Conservation (phyloP, 1,140 invertebrate genomes). For the Drosophila gunungcola region DNA sequence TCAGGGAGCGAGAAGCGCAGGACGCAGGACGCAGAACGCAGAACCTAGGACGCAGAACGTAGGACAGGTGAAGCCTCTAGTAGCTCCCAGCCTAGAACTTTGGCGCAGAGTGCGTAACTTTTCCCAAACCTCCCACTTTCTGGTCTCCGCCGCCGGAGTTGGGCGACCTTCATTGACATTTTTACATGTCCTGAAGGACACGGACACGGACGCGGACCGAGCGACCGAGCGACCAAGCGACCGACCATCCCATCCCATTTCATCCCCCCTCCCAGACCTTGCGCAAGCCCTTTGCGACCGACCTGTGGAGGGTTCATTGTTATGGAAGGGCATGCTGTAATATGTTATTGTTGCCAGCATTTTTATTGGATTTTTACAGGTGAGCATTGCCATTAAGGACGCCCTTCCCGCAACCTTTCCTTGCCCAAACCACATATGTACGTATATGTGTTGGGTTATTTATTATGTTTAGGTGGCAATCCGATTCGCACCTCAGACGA, state of each 20-base stretch:
- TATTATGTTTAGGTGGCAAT: constrained; percentile 8
- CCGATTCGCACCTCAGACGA: neutral
- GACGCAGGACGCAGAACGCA: neutral
- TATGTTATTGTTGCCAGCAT: constrained; percentile 69
- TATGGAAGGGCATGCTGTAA: constrained; percentile 60
- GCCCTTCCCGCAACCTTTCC: neutral
- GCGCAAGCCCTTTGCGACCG: neutral
- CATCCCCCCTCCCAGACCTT: neutral
- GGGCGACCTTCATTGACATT: constrained; percentile 67
- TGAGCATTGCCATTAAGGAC: constrained; percentile 50
- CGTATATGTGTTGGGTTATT: neutral
- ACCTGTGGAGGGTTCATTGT: constrained; percentile 39
- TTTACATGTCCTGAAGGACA: constrained; percentile 57
- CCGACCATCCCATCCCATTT: neutral
- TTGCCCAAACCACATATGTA: constrained; percentile 11
- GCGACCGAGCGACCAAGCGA: no score
- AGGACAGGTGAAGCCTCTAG: neutral
- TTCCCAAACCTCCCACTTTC: neutral
- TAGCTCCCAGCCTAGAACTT: constrained; percentile 4
- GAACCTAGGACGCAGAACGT: neutral
- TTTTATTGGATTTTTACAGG: constrained; percentile 68
- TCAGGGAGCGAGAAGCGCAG: constrained; percentile 7
- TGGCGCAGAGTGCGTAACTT: constrained; percentile 14
- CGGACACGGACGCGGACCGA: constrained; percentile 1
- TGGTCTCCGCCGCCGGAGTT: neutral